Evolutionary conservation across 2,113 vertebrate species (phyloP), one percentile per base, ranked within the genome.

Genomic region (Tinamus guttatus): DNA sequence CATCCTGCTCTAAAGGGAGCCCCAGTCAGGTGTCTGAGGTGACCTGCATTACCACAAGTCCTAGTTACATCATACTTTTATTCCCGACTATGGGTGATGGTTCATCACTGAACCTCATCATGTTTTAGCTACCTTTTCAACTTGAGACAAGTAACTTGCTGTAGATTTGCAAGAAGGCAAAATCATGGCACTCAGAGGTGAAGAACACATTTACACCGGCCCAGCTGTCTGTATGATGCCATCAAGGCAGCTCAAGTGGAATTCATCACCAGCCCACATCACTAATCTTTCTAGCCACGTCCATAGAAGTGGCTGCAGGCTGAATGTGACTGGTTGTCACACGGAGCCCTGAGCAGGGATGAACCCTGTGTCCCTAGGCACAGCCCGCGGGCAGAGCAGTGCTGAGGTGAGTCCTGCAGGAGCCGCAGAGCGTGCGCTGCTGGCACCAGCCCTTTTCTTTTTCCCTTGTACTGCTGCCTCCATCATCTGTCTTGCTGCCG

Each of bases 331-430:
- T 34, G 34, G 13, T 88, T 91, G 79, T 49, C 20, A 41, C 54
- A 67, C 5, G 0, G 0, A 20, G 38, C 30, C 63, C 2, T 2
- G 58, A 75, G 74, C 51, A 58, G 19, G 73, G 68, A 19, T 25
- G 49, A 83, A 25, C 32, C 27, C 63, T 24, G 38, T 0, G 2
- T 15, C 74, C 36, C 62, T 64, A 71, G 69, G 43, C 54, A 38
- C 3, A 9, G 21, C 60, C 19, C 34, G 16, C 58, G 63, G 64
- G 40, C 51, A 92, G 22, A 8, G 21, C 13, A 74, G 51, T 40
- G 51, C n/a, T 25, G 15, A 13, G 19, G 13, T 45, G 16, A 38
- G 30, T 81, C 18, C 41, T 52, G 8, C 14, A 76, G 51, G 30
- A 58, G 9, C 71, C 25, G 64, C 4, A 0, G 25, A 85, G 49